Evolutionary conservation across 2,797 vertebrate species (phyloP).

Genomic region (Cyclura pinguis): DNA sequence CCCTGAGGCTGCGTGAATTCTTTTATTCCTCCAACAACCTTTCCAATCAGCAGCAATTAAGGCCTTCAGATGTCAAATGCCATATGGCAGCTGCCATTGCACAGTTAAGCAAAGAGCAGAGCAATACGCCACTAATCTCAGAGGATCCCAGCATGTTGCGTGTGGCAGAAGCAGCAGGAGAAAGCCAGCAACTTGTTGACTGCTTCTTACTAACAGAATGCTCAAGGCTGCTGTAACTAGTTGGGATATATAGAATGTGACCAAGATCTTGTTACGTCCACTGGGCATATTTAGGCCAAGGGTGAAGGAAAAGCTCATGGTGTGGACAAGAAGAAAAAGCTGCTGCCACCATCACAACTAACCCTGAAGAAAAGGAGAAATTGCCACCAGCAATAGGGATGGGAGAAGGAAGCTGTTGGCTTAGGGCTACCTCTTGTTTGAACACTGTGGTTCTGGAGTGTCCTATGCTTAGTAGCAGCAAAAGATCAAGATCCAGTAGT

Average conservation of each 20-base stretch:
- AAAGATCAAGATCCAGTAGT: too few species aligned
- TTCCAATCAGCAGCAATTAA: conserved; percentile 9
- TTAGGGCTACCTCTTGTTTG: too few species aligned
- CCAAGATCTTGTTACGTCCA: background rate
- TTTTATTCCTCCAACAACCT: conserved; percentile 24
- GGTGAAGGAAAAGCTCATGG: too few species aligned
- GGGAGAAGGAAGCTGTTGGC: too few species aligned
- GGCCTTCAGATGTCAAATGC: conserved; percentile 15
- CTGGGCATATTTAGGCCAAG: too few species aligned
- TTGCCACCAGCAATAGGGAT: too few species aligned
- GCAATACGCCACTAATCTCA: background rate
- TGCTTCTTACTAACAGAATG: background rate
- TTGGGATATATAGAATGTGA: background rate
- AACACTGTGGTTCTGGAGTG: too few species aligned
- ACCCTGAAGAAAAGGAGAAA: too few species aligned
- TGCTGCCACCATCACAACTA: too few species aligned
- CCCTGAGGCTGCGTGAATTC: background rate
- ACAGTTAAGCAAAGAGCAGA: background rate
- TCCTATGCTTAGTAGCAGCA: too few species aligned
- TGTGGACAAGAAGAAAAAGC: too few species aligned
- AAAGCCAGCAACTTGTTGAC: background rate
- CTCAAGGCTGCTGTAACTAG: too few species aligned
- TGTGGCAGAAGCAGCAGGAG: background rate
- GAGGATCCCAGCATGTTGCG: background rate
- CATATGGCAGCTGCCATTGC: background rate